These are phyloP conservation scores for Onchidella celtica DNA, from an alignment of 2,888 invertebrate genomes.

Conservation along the genomic window DNA sequence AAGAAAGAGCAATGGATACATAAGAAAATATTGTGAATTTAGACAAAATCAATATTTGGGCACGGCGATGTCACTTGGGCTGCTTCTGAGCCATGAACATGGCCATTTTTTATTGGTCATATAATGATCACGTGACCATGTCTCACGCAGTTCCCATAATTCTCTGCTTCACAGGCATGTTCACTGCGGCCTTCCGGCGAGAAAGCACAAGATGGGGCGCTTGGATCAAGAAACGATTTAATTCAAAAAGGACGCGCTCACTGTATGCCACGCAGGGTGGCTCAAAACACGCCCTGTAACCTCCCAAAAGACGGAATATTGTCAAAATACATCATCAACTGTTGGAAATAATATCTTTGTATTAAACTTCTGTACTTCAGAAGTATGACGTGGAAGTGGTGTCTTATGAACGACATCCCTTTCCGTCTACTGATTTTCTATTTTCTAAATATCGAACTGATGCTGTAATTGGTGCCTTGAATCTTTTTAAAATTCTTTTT, in stretches of 20 bases:
- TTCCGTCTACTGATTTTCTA: no score
- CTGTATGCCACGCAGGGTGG: conserved; percentile 8
- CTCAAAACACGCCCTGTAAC: background rate
- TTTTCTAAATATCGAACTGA: no score
- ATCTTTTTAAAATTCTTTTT: no score
- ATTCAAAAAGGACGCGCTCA: conserved; percentile 12
- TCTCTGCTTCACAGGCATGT: conserved; percentile 67
- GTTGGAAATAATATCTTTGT: background rate
- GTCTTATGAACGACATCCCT: no score
- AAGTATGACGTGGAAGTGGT: no score
- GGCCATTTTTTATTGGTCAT: background rate
- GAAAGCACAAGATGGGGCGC: conserved; percentile 60
- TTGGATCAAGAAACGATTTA: conserved; percentile 42
- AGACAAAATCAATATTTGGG: no score
- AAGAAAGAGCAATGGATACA: no score
- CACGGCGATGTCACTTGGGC: background rate
- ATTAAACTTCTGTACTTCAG: background rate
- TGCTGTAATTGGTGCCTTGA: no score
- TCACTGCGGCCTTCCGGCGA: conserved; percentile 68
- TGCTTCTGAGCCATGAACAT: conserved; percentile 29
- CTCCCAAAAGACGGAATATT: background rate
- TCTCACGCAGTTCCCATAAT: conserved; percentile 29
- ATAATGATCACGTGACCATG: background rate
- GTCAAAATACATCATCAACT: background rate
- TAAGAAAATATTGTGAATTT: no score